Evolutionary conservation across 2,888 invertebrate species (phyloP), one percentile per base, ranked within the genome.

Genomic region (Dynastes grantii): DNA sequence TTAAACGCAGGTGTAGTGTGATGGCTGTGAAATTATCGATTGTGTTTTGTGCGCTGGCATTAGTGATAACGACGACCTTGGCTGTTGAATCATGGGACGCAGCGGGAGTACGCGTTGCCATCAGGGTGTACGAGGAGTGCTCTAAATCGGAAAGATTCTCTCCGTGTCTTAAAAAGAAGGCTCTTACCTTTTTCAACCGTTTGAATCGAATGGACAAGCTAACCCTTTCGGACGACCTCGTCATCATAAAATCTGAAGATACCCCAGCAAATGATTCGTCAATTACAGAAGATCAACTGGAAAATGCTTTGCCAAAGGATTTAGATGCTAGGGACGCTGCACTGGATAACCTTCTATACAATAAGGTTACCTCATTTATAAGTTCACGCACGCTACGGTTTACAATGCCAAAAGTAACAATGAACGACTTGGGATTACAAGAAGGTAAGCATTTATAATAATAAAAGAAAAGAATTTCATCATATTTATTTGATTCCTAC

Each of bases 101-200:
- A 82, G 88, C 92, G 79, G 94, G 95, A 78, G 90, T 94, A 83
- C 91, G 93, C 80, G 92, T 94, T 65, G 88, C 94, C 4, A 89
- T 93, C 84, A 92, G 93, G 84, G 91, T 96, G 81, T 96, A 95
- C 87, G 95, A 95, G 83, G 96, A 96, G 84, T 96, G 96, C 85
- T 92, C 92, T 80, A 91, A 92, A 81, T 88, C 93, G 0, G 93
- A 93, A 79, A 95, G 94, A 68, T 90, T 95, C 76, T 89, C 93
- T 76, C 93, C 94, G 32, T 96, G 96, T 86, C 89, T 96, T 73
- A 95, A 96, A 90, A 95, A 94, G 88, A 95, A 95, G 86, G 95
- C 95, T 0, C 93, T 95, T 78, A 89, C 94, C 1, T 95, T 95
- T 87, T 92, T 96, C 82, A 95, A 95, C 85, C 90, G 95, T 70